Percentiles rank a stretch among this genome's conserved stretches.
Evolutionary conservation across 2,888 invertebrate species (phyloP).

Genomic region (Nebria brevicollis): DNA sequence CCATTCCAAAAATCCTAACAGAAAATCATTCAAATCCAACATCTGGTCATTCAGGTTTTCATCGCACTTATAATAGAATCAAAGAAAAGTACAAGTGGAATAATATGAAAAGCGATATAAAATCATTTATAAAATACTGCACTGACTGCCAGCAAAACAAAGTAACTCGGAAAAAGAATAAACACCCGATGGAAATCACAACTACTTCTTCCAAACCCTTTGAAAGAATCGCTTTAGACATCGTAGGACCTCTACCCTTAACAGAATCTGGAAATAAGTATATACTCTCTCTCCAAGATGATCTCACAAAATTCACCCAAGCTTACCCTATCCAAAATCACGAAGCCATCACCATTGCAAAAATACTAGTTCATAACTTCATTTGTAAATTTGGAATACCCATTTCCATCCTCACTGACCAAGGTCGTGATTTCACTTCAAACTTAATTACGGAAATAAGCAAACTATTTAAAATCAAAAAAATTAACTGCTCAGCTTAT

Average conservation of each 20-base stretch:
- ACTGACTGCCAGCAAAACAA: constrained; percentile 53
- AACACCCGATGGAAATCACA: constrained; percentile 53
- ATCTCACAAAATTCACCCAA: constrained; percentile 56
- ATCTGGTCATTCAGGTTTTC: too few relatives aligned
- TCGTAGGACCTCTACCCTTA: constrained; percentile 55
- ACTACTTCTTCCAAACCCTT: constrained; percentile 52
- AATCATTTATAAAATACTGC: constrained; percentile 52
- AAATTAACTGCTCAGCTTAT: constrained; percentile 25
- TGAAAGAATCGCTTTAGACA: constrained; percentile 54
- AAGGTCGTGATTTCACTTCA: constrained; percentile 35
- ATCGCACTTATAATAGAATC: constrained; percentile 52
- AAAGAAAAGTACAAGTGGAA: constrained; percentile 54
- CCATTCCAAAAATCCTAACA: too few relatives aligned
- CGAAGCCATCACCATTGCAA: constrained; percentile 55
- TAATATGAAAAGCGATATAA: constrained; percentile 55
- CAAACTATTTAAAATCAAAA: constrained; percentile 51
- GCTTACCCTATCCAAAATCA: constrained; percentile 55
- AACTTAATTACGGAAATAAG: constrained; percentile 31
- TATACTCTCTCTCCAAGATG: constrained; percentile 57
- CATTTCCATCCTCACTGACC: constrained; percentile 34
- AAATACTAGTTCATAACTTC: constrained; percentile 49
- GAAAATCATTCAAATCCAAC: too few relatives aligned
- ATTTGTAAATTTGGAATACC: constrained; percentile 51
- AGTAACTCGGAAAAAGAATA: constrained; percentile 39
- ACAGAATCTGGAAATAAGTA: constrained; percentile 55